A percentile compares a stretch with the other conserved stretches of the same genome.
Evolutionary conservation across 2,113 vertebrate species (phyloP).

Genomic region (Apistogramma diplotaenia): DNA sequence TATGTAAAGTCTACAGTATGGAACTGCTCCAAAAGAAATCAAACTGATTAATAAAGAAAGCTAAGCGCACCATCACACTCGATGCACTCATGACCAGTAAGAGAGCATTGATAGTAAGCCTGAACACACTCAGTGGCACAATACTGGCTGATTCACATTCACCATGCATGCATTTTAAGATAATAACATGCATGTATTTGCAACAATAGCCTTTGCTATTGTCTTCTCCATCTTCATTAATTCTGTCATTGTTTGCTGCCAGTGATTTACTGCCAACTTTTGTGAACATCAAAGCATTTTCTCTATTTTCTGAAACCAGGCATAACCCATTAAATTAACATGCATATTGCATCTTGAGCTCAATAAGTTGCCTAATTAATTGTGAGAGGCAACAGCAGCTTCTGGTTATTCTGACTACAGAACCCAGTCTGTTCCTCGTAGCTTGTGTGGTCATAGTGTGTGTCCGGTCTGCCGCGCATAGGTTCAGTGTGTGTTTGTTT

Average conservation of each 20-base stretch:
- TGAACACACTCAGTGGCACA: conserved; percentile 17
- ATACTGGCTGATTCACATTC: conserved; percentile 53
- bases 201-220: conserved; percentile 66
- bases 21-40: conserved; percentile 19
- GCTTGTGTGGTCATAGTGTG: conserved; percentile 24
- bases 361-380: conserved; percentile 75
- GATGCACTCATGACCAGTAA: conserved; percentile 45
- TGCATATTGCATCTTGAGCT: conserved; percentile 74
- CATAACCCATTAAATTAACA: conserved; percentile 78
- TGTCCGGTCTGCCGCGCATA: not conserved
- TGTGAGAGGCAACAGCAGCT: conserved; percentile 59
- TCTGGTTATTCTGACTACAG: conserved; percentile 50
- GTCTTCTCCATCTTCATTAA: conserved; percentile 77
- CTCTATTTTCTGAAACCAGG: conserved; percentile 55
- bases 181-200: conserved; percentile 74
- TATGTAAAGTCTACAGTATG: not conserved
- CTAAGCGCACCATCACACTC: conserved; percentile 39
- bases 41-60: conserved; percentile 15
- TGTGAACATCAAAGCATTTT: conserved; percentile 79
- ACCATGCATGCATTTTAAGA: conserved; percentile 63
- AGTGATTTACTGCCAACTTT: conserved; percentile 77
- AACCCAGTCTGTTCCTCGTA: conserved; percentile 47
- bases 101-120: conserved; percentile 29
- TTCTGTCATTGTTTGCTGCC: conserved; percentile 72
- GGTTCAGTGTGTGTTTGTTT: conserved; percentile 17